Conservation (phyloP, 2,797 vertebrate species). For the Megalops cyprinoides region DNA sequence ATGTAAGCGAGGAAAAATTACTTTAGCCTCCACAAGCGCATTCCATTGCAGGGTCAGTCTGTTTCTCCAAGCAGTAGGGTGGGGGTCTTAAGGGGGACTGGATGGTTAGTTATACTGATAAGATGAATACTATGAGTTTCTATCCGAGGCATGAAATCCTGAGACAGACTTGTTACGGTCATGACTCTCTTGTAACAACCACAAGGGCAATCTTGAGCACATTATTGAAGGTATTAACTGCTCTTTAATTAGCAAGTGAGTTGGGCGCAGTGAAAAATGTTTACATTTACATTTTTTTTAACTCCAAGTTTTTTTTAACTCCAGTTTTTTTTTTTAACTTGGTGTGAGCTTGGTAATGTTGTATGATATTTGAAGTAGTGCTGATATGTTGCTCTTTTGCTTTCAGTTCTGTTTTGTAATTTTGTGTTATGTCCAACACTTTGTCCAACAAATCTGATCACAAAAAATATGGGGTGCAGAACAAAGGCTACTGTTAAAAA, state of each 20-base stretch:
- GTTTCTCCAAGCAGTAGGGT: neutral
- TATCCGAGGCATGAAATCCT: neutral
- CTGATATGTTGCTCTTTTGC: too few relatives aligned
- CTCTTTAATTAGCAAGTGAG: constrained; percentile 41
- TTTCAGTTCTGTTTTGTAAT: too few relatives aligned
- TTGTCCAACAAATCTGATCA: too few relatives aligned
- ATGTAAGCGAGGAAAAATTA: constrained; percentile 30
- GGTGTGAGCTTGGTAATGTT: too few relatives aligned
- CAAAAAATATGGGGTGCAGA: too few relatives aligned
- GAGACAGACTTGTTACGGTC: neutral
- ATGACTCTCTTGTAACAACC: neutral
- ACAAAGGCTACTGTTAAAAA: too few relatives aligned
- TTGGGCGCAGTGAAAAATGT: constrained; percentile 4
- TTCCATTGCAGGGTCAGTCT: constrained; percentile 20
- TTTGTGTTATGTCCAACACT: too few relatives aligned
- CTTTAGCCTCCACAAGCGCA: constrained; percentile 34
- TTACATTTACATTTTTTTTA: too few relatives aligned
- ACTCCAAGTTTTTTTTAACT: too few relatives aligned
- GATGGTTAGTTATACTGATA: neutral
- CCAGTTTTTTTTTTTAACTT: too few relatives aligned
- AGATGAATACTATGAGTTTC: neutral
- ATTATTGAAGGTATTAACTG: constrained; percentile 55
- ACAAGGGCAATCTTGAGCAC: constrained; percentile 37
- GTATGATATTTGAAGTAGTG: too few relatives aligned
- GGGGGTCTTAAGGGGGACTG: neutral